A percentile compares a stretch with the other conserved stretches of the same genome.
phyloP scores from a whole-genome alignment of 2,888 invertebrate species.

The Eupithecia dodoneata region DNA sequence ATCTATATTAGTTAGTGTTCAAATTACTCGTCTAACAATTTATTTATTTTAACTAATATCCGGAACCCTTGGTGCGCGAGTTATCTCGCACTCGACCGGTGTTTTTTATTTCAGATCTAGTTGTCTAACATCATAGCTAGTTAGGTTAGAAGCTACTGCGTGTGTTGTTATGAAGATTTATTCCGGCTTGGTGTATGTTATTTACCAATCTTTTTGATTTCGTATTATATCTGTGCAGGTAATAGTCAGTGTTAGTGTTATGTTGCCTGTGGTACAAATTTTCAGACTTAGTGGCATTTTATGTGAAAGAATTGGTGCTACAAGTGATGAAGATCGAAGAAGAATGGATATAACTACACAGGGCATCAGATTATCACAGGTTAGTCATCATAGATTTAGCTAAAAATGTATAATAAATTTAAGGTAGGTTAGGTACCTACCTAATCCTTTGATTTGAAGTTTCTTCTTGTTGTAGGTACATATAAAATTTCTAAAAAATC shows the following conservation, averaged over 20 bases:
- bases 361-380: neutral
- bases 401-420: neutral
- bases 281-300: neutral
- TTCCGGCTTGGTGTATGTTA: neutral
- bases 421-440: neutral
- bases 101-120: neutral
- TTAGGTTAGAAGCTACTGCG: neutral
- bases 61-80: neutral
- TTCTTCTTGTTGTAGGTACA: too few relatives aligned
- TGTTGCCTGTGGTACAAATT: neutral
- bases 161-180: neutral
- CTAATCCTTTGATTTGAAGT: too few relatives aligned
- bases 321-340: neutral
- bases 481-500: too few relatives aligned
- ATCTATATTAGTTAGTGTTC: too few relatives aligned
- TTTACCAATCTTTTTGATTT: neutral
- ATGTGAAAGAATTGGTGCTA: neutral
- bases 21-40: too few relatives aligned
- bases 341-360: neutral
- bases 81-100: neutral
- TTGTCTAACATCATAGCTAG: neutral
- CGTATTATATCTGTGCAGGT: neutral
- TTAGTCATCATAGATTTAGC: neutral
- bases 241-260: neutral
- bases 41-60: neutral